Evolutionary conservation across 2,797 vertebrate species (phyloP), one percentile per base, ranked within the genome.

Genomic region (Thaleichthys pacificus): DNA sequence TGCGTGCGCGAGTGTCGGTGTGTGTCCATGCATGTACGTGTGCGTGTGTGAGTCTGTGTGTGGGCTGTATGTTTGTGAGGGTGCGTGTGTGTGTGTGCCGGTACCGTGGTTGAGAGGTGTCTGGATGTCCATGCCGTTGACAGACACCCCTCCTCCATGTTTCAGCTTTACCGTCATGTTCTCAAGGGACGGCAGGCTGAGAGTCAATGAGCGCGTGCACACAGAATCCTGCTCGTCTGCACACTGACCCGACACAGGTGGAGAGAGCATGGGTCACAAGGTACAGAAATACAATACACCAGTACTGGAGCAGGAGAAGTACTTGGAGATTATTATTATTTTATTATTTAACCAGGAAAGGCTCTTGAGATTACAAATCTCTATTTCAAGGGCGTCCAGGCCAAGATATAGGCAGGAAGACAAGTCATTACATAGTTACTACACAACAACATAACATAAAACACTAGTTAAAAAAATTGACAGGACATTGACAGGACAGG

Each of bases 161-260:
- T 98, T 99, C 83, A 99, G 87, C 86, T 95, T 97, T 77, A 99
- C 85, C 0, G 93, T 92, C 88, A 94, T 91, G 82, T 93, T 89
- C 74, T 94, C 93, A 89, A 94, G 87, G n/a, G 90, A 78, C 3
- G 79, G 85, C 79, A 99, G 92, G 58, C 89, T 93, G 66, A 97
- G 81, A 0, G 91, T 94, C 76, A 93, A 94, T 0, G 97, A 97
- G 73, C 94, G 95, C 32, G 96, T 97, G 78, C 98, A 99, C 72
- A 99, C 94, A 0, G 98, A 96, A 28, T 97, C 95, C 0, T 92
- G 93, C 84, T 97, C 96, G 61, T 98, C 95, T 0, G 95, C 96
- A 85, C 98, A 99, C 98, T 99, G 79, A 82, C 42, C 42, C 42
- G 77, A 82, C 64, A 85, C 54, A 71, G 47, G 22, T 38, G 38